These are phyloP conservation scores for Heliopora coerulea DNA, from an alignment of 92 coral and sea anemone genomes.

Conservation along the genomic window DNA sequence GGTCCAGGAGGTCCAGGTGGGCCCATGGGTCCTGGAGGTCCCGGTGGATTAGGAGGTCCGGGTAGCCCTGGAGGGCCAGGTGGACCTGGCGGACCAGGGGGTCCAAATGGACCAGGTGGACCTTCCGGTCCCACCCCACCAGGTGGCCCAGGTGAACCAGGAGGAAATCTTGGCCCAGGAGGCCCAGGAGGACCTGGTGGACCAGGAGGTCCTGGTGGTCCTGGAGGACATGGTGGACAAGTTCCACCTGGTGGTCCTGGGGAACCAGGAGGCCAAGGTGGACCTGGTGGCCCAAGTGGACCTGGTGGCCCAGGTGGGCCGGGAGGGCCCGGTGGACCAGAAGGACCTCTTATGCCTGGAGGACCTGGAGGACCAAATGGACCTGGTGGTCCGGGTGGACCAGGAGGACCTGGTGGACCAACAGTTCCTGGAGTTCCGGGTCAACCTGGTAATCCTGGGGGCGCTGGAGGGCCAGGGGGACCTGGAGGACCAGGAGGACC, in stretches of 20 bases:
- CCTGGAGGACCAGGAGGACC: constrained; percentile 55
- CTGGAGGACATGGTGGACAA: constrained; percentile 63
- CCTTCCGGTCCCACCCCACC: constrained; percentile 59
- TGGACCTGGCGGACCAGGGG: constrained; percentile 65
- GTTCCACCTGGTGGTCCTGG: constrained; percentile 58
- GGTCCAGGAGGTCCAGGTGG: constrained; percentile 67
- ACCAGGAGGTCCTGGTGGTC: constrained; percentile 53
- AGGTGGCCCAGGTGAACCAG: constrained; percentile 69
- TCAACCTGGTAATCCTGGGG: constrained; percentile 46
- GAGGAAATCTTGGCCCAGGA: constrained; percentile 68
- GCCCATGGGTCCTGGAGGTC: constrained; percentile 51
- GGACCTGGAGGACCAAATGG: constrained; percentile 54
- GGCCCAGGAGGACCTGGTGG: constrained; percentile 28
- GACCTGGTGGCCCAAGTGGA: constrained; percentile 69
- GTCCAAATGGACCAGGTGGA: constrained; percentile 49
- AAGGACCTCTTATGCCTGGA: constrained; percentile 38
- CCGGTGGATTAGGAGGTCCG: constrained; percentile 53
- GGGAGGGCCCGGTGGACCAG: constrained; percentile 66
- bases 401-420: constrained; percentile 49
- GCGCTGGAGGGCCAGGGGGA: constrained; percentile 52
- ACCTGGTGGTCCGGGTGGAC: constrained; percentile 48
- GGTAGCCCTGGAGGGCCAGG: constrained; percentile 56
- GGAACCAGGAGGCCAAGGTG: constrained; percentile 72
- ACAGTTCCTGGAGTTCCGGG: constrained; percentile 47
- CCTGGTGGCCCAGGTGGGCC: constrained; percentile 66